Evolutionary conservation across 2,888 invertebrate species (phyloP).

Genomic region (Hypolimnas misippus): DNA sequence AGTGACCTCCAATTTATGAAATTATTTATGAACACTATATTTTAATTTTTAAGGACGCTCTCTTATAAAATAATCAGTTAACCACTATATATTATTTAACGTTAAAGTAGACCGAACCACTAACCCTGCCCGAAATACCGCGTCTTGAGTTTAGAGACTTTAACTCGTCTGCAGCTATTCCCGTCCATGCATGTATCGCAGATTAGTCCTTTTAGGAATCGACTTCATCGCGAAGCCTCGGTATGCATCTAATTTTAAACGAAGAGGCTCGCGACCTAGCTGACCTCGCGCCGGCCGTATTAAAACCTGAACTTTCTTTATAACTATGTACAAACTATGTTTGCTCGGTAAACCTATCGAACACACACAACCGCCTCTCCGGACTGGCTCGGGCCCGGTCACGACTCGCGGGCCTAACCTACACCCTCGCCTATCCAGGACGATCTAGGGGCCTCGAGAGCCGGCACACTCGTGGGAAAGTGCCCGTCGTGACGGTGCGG

Average conservation of each 20-base stretch:
- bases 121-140: constrained; percentile 80
- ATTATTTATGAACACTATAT: not conserved
- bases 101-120: constrained; percentile 61
- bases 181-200: constrained; percentile 62
- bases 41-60: too few species aligned
- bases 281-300: constrained; percentile 79
- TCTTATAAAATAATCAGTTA: not conserved
- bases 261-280: constrained; percentile 81
- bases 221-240: constrained; percentile 70
- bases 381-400: constrained; percentile 71
- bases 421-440: constrained; percentile 78
- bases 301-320: constrained; percentile 84
- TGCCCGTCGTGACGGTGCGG: constrained; percentile 64
- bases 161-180: constrained; percentile 71
- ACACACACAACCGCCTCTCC: constrained; percentile 72
- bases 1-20: constrained; percentile 54
- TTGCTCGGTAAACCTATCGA: constrained; percentile 77
- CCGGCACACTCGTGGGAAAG: constrained; percentile 75
- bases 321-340: constrained; percentile 79
- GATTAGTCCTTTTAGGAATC: constrained; percentile 66
- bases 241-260: constrained; percentile 84
- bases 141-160: constrained; percentile 61
- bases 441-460: constrained; percentile 54
- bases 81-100: constrained; percentile 4
- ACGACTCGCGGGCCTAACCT: constrained; percentile 69